Base-by-base conservation (phyloP, 2,888 invertebrate genomes). In the Perizoma affinitatum region DNA sequence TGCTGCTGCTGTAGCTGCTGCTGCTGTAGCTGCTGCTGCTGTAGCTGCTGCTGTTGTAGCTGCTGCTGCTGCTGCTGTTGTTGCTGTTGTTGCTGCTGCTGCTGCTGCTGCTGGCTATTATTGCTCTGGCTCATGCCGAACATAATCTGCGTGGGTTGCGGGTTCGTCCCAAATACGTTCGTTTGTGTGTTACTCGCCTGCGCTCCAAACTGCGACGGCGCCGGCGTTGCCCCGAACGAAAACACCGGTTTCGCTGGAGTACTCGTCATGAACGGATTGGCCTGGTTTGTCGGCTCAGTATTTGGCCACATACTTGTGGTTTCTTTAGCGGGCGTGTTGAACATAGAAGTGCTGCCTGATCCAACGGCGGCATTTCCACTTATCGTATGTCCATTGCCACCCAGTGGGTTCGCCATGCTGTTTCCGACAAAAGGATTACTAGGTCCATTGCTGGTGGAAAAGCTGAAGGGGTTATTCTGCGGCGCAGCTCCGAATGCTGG, bases 191-290 rank as follows among this genome's bases (percentile, higher is more conserved):
- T 81, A 47, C 85, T 84, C 5, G 78, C 70, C 5, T 74, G 54
- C 5, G 76, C 54, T 6, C 86, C 86, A 59, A 90, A 90, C 4
- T 79, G 67, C 62, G 87, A 88, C 0, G 81, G 46, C 0, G 78
- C 65, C 4, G 86, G 76, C 48, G 85, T 86, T 2, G 47, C 34
- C 34, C 57, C 57, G 6, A 58, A 58, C 4, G 80, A 88, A 0
- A 82, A 50, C 0, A 77, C 60, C 3, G 85, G 76, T 57, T 77
- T 84, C 6, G 74, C 49, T 0, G 75, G 46, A 6, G 78, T 57
- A 58, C 70, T 82, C 6, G 83, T 57, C 4, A 66, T 79, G 61
- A 87, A 87, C 52, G 80, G 22, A 67, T 80, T 84, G 22, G 66
- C 58, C 4, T 56, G 57, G 41, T 50, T 61, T 7, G 52, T 34